A percentile compares a stretch with the other conserved stretches of the same genome.
Conservation (phyloP, 2,797 vertebrate species). For the Pseudomugil gertrudae region DNA sequence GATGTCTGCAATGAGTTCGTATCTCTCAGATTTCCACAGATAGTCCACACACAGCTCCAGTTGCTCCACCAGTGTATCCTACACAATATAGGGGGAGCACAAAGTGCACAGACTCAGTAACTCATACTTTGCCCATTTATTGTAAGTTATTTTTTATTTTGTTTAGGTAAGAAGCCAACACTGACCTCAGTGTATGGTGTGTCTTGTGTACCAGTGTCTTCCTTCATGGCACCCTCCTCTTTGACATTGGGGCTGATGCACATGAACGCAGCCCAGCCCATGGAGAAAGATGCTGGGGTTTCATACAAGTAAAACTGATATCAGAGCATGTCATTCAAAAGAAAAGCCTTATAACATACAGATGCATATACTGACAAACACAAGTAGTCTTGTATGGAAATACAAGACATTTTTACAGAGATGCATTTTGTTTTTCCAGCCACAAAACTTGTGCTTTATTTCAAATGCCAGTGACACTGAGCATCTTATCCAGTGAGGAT, state of each 20-base stretch:
- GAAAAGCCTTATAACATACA: slow-evolving; percentile 7
- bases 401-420: slow-evolving; percentile 18
- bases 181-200: slow-evolving; percentile 96
- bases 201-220: slow-evolving; percentile 96
- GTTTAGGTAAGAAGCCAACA: not conserved
- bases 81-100: slow-evolving; percentile 1
- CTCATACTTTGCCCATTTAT: not conserved
- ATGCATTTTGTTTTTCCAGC: slow-evolving; percentile 27
- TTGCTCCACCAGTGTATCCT: slow-evolving; percentile 96
- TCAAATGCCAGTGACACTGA: slow-evolving; percentile 31
- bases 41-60: slow-evolving; percentile 95
- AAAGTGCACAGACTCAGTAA: not conserved
- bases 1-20: slow-evolving; percentile 96
- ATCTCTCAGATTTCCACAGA: slow-evolving; percentile 96
- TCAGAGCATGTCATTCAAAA: not conserved
- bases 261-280: slow-evolving; percentile 98
- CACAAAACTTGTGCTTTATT: slow-evolving; percentile 24
- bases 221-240: slow-evolving; percentile 98
- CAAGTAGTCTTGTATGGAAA: slow-evolving; percentile 22
- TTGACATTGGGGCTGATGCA: slow-evolving; percentile 96
- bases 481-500: slow-evolving; percentile 38
- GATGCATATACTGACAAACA: slow-evolving; percentile 12
- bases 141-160: not conserved
- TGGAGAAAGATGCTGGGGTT: slow-evolving; percentile 90
- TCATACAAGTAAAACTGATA: slow-evolving; percentile 41